phyloP scores from a whole-genome alignment of 1,140 invertebrate species.

The Trichonephila clavata region DNA sequence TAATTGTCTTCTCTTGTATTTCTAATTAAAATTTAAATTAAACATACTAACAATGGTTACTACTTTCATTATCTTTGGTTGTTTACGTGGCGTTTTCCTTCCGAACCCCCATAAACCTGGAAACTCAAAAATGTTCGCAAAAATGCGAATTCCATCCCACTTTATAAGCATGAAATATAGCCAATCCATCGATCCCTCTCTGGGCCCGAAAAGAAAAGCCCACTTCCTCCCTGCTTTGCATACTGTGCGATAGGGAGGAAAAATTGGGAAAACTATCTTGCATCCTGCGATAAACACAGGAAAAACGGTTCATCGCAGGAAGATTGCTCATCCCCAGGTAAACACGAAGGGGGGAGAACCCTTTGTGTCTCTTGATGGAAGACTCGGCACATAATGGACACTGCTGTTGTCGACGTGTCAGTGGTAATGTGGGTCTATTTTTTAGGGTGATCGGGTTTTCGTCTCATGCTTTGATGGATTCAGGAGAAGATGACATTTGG shows the following conservation, averaged over 20 bases:
- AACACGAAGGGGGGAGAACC: conserved; percentile 33
- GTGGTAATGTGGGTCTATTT: neutral
- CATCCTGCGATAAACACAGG: conserved; percentile 63
- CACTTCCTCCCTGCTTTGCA: conserved; percentile 69
- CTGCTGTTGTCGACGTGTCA: conserved; percentile 10
- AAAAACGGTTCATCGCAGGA: neutral
- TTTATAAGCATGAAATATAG: conserved; percentile 44
- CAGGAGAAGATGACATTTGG: neutral
- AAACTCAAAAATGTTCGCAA: neutral
- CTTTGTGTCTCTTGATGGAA: conserved; percentile 64
- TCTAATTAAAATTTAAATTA: neutral
- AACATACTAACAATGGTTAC: too few relatives aligned
- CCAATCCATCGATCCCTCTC: conserved; percentile 56
- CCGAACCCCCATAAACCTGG: too few relatives aligned
- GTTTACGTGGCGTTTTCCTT: too few relatives aligned
- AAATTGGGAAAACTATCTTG: conserved; percentile 38
- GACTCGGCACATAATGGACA: conserved; percentile 22
- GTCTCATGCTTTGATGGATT: conserved; percentile 36
- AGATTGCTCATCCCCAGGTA: conserved; percentile 60
- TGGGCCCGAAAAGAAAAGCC: conserved; percentile 16
- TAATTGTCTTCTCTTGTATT: too few relatives aligned
- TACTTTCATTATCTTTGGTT: too few relatives aligned
- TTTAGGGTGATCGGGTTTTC: neutral
- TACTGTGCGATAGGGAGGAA: conserved; percentile 25
- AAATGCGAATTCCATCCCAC: neutral